phyloP scores from a whole-genome alignment of 1,140 invertebrate genomes.

The Carposina sasakii region DNA sequence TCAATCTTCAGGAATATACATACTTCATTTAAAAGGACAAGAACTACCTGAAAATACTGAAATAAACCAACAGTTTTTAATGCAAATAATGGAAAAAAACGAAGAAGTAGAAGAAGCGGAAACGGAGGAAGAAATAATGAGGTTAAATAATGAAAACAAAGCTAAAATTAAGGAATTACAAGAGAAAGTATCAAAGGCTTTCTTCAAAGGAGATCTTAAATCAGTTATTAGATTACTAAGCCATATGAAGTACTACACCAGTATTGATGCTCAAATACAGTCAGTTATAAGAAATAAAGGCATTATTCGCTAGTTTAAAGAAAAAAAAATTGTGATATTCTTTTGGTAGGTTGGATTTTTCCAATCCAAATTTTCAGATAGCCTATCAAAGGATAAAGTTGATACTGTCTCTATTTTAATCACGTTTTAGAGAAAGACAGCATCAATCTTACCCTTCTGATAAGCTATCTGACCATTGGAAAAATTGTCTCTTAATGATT shows the following conservation, averaged over 20 bases:
- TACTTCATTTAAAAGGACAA: slow-evolving; percentile 79
- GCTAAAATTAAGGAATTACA: slow-evolving; percentile 70
- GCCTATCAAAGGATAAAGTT: too few species aligned
- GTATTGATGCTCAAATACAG: slow-evolving; percentile 85
- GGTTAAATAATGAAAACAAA: slow-evolving; percentile 76
- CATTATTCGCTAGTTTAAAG: slow-evolving; percentile 75
- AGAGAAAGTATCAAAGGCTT: slow-evolving; percentile 75
- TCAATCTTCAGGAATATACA: slow-evolving; percentile 70
- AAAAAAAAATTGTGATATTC: too few species aligned
- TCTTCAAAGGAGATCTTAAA: slow-evolving; percentile 76
- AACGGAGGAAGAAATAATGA: slow-evolving; percentile 75
- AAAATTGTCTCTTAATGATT: too few species aligned
- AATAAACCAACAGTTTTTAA: slow-evolving; percentile 83
- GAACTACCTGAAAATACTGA: slow-evolving; percentile 81
- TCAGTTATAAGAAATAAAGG: slow-evolving; percentile 77
- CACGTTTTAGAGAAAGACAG: too few species aligned
- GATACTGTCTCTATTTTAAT: too few species aligned
- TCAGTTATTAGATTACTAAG: slow-evolving; percentile 76
- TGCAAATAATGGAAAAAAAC: slow-evolving; percentile 91
- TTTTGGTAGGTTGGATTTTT: too few species aligned
- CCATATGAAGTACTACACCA: slow-evolving; percentile 88
- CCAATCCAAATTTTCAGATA: too few species aligned
- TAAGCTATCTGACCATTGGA: too few species aligned
- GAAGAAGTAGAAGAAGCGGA: slow-evolving; percentile 83
- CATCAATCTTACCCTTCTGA: too few species aligned